Evolutionary conservation across 2,113 vertebrate species (phyloP).

Genomic region (Pomatostomus ruficeps): DNA sequence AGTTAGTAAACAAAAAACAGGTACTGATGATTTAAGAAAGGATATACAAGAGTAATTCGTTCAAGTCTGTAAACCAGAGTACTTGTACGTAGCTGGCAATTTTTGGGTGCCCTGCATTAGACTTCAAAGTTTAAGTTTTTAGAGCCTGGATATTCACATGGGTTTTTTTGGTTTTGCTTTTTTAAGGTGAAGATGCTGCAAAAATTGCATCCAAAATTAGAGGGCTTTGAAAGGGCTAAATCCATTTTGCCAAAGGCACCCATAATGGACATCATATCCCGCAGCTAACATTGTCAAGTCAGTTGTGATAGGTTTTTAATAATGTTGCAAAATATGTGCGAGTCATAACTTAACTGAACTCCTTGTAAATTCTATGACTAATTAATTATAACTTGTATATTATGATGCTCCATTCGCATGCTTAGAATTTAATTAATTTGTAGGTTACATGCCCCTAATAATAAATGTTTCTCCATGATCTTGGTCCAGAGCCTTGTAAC

Average conservation of each 20-base stretch:
- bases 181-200: neutral
- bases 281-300: neutral
- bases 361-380: neutral
- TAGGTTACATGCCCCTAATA: neutral
- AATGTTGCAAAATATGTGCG: neutral
- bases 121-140: neutral
- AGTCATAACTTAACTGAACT: neutral
- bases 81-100: neutral
- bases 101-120: neutral
- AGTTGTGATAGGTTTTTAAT: neutral
- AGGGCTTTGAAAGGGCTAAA: neutral
- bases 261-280: neutral
- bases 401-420: neutral
- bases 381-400: neutral
- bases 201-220: neutral
- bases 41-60: neutral
- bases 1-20: neutral
- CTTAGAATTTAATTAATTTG: constrained; percentile 1
- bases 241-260: neutral
- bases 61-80: neutral
- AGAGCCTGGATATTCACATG: fast-evolving
- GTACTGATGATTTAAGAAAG: neutral
- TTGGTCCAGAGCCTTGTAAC: neutral
- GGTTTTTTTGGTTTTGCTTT: neutral
- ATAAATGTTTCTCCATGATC: neutral